Conservation (phyloP, 1,140 invertebrate genomes). For the Lepidotrigona ventralis region DNA sequence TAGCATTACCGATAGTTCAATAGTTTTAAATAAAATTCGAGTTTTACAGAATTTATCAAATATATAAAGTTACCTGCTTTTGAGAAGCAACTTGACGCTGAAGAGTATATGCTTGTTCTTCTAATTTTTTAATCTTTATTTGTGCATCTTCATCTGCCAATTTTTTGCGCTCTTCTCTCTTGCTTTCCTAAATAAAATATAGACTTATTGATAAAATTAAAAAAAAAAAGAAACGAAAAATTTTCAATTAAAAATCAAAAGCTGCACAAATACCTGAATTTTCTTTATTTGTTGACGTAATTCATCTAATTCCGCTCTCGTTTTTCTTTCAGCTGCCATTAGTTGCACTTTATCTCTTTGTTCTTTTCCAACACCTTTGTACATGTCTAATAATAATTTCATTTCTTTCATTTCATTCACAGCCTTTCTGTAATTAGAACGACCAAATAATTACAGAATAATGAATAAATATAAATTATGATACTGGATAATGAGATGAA, state of each 20-base stretch:
- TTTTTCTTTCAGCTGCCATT: constrained; percentile 97
- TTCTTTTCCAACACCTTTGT: constrained; percentile 97
- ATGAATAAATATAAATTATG: background rate
- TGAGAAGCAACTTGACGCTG: constrained; percentile 92
- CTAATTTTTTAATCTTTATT: constrained; percentile 96
- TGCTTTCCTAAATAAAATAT: constrained; percentile 86
- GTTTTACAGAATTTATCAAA: background rate
- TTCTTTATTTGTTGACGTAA: constrained; percentile 91
- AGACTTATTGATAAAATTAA: background rate
- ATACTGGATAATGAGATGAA: background rate
- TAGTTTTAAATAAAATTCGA: constrained; percentile 4
- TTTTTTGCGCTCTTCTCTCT: constrained; percentile 94
- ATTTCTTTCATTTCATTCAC: constrained; percentile 95
- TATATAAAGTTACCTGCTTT: constrained; percentile 85
- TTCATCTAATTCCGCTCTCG: constrained; percentile 93
- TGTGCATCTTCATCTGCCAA: constrained; percentile 97
- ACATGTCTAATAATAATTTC: constrained; percentile 97
- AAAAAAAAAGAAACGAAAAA: background rate
- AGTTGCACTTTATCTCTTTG: constrained; percentile 97
- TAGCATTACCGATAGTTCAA: constrained; percentile 77
- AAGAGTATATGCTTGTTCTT: constrained; percentile 92
- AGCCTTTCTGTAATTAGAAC: constrained; percentile 87
- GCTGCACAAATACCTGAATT: constrained; percentile 82
- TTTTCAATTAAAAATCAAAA: background rate
- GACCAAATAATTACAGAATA: background rate